Evolutionary conservation across 2,797 vertebrate species (phyloP).

Genomic region (Crax fasciolata): DNA sequence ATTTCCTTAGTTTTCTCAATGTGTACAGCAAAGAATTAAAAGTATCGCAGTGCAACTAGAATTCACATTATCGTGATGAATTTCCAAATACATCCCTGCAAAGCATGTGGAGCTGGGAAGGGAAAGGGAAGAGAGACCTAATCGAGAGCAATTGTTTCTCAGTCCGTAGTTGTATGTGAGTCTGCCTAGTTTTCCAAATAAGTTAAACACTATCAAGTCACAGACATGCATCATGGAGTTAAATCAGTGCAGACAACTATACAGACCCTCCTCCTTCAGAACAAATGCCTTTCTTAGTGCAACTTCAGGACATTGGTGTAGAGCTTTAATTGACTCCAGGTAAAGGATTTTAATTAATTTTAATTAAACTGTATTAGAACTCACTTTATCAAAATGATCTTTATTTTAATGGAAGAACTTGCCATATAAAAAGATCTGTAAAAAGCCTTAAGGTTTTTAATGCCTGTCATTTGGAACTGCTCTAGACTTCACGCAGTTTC

Average conservation of each 20-base stretch:
- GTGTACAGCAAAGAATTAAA: neutral
- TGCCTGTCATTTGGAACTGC: neutral
- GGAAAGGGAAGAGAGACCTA: neutral
- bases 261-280: neutral
- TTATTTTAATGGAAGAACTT: neutral
- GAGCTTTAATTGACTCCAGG: neutral
- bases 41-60: neutral
- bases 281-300: neutral
- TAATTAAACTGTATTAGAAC: neutral
- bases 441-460: neutral
- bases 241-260: accelerated
- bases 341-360: neutral
- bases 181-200: neutral
- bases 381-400: neutral
- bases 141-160: neutral
- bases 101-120: neutral
- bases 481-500: neutral
- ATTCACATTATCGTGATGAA: neutral
- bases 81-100: neutral
- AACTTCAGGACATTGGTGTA: neutral
- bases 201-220: neutral
- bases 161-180: neutral
- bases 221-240: neutral
- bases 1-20: neutral
- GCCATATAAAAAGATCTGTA: neutral